Evolutionary conservation across 2,113 vertebrate genomes (phyloP).

Genomic region (Mormoops blainvillei): DNA sequence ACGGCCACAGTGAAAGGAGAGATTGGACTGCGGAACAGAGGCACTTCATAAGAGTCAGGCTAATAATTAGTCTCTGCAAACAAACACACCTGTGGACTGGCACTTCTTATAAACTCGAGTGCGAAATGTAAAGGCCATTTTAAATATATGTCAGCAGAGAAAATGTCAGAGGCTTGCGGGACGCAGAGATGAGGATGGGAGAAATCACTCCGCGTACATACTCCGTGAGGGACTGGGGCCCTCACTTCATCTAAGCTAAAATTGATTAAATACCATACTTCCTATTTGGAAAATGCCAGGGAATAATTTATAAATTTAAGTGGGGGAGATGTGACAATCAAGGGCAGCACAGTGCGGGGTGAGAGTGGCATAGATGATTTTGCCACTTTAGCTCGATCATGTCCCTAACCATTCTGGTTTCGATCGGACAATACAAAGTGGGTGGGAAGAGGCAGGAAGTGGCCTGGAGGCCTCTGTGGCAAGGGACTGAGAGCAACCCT

Average conservation of each 20-base stretch:
- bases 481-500: fast-evolving
- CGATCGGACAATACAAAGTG: not conserved
- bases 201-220: fast-evolving
- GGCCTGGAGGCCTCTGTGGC: not conserved
- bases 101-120: not conserved
- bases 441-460: not conserved
- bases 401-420: not conserved
- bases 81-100: not conserved
- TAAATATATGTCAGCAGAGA: not conserved
- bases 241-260: not conserved
- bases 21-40: not conserved
- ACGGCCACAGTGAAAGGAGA: not conserved
- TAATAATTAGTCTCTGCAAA: not conserved
- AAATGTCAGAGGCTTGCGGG: not conserved
- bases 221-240: not conserved
- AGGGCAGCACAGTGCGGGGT: not conserved
- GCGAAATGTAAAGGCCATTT: not conserved
- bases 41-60: not conserved
- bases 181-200: not conserved
- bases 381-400: too few species aligned
- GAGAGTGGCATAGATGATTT: not conserved
- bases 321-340: not conserved
- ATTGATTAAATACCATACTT: not conserved
- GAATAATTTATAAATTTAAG: not conserved
- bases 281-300: not conserved